These are phyloP conservation scores for Dermatemys mawii DNA, from an alignment of 2,113 vertebrate species.

Conservation along the genomic window DNA sequence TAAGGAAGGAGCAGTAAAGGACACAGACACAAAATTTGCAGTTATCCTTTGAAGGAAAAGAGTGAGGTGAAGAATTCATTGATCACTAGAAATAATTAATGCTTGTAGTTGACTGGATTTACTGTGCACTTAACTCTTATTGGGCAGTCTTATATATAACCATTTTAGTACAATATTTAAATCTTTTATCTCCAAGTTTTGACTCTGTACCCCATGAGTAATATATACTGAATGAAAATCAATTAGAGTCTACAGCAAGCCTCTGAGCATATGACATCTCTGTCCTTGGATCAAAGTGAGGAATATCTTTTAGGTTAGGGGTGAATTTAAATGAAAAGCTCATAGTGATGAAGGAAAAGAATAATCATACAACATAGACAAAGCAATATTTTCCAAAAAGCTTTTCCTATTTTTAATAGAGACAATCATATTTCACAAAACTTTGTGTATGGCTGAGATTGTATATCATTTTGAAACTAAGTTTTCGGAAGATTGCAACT, in stretches of 20 bases:
- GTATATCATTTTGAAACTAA: neutral
- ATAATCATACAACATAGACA: neutral
- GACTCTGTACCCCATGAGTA: neutral
- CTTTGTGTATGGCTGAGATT: neutral
- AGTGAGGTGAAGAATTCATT: neutral
- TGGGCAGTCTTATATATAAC: neutral
- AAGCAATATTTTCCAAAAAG: neutral
- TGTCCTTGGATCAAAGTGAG: constrained; percentile 12
- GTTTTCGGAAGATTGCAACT: neutral
- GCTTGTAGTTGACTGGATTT: neutral
- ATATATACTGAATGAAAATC: neutral
- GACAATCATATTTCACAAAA: neutral
- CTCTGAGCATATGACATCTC: neutral
- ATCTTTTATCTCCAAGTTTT: neutral
- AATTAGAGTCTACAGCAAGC: neutral
- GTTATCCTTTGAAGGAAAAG: neutral
- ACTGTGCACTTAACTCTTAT: neutral
- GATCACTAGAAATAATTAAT: neutral
- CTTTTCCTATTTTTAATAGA: neutral
- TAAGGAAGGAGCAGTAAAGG: neutral
- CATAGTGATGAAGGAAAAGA: neutral
- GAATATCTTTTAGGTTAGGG: neutral
- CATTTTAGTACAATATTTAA: neutral
- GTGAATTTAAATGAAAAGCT: constrained; percentile 17
- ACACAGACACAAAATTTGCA: neutral